These are phyloP conservation scores for Zenarchopterus dispar DNA, from an alignment of 2,797 vertebrate genomes.

Conservation along the genomic window DNA sequence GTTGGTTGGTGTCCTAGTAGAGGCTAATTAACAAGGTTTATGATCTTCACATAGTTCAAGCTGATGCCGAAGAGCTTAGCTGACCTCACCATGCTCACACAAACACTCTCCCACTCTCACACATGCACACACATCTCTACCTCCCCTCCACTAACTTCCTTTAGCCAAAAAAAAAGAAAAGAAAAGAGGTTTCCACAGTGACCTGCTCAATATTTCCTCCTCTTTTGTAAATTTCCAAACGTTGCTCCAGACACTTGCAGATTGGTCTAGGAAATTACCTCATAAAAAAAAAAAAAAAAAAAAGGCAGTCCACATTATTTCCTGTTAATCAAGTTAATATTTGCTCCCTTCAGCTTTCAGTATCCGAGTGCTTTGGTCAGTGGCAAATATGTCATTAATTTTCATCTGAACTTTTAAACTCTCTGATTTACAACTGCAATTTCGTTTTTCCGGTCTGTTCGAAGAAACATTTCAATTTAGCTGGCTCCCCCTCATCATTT, in stretches of 20 bases:
- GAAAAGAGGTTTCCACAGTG: constrained; percentile 6
- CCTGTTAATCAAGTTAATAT: constrained; percentile 65
- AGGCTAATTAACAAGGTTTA: constrained; percentile 69
- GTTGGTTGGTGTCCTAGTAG: constrained; percentile 47
- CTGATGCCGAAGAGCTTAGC: constrained; percentile 49
- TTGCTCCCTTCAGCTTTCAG: constrained; percentile 39
- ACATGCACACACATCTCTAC: background rate
- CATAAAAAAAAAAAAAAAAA: constrained; percentile 51
- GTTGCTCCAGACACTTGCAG: constrained; percentile 18
- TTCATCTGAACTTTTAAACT: constrained; percentile 74
- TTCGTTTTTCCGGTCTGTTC: constrained; percentile 33
- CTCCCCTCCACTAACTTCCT: constrained; percentile 12
- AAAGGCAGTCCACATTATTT: constrained; percentile 56
- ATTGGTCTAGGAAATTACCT: constrained; percentile 60
- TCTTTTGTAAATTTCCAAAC: constrained; percentile 36
- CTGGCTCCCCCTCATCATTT: constrained; percentile 45
- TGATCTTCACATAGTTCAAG: constrained; percentile 64
- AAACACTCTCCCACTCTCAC: constrained; percentile 3
- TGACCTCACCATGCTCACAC: constrained; percentile 29
- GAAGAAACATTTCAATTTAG: constrained; percentile 65
- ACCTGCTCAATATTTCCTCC: constrained; percentile 22
- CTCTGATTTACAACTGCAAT: constrained; percentile 48
- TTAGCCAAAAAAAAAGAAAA: constrained; percentile 17
- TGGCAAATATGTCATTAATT: constrained; percentile 48
- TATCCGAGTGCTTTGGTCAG: constrained; percentile 32